Percentiles rank a stretch among this genome's conserved stretches.
Evolutionary conservation across 2,888 invertebrate species (phyloP).

Genomic region (Odontomyia ornata): DNA sequence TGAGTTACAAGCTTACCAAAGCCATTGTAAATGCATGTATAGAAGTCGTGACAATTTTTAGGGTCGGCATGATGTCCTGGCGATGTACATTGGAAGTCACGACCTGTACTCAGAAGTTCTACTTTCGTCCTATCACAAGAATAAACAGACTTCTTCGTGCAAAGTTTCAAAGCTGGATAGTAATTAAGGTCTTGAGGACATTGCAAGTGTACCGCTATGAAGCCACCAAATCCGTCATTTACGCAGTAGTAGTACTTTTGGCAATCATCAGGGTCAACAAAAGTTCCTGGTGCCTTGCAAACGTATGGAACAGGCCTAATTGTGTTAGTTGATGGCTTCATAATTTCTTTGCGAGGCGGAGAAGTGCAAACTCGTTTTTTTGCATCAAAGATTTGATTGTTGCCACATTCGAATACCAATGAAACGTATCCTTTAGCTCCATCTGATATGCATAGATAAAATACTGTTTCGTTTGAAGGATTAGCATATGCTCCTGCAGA

Average conservation of each 20-base stretch:
- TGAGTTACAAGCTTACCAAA: background rate
- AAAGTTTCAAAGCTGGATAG: slow-evolving; percentile 24
- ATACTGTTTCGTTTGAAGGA: slow-evolving; percentile 5
- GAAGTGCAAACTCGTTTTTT: background rate
- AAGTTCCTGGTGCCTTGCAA: slow-evolving; percentile 20
- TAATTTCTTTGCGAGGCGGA: background rate
- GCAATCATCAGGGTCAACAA: slow-evolving; percentile 17
- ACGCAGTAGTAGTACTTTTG: slow-evolving; percentile 32
- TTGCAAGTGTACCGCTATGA: slow-evolving; percentile 30
- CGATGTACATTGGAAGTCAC: background rate
- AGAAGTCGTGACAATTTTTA: slow-evolving; percentile 14
- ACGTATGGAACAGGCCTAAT: slow-evolving; percentile 2
- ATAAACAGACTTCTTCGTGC: slow-evolving; percentile 27
- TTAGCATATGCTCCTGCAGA: background rate
- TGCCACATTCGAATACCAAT: slow-evolving; percentile 14
- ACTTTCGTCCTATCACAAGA: slow-evolving; percentile 4
- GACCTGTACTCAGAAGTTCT: background rate
- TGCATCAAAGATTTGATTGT: slow-evolving; percentile 16
- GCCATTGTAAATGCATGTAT: slow-evolving; percentile 1
- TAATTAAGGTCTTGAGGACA: slow-evolving; percentile 38
- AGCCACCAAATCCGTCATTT: slow-evolving; percentile 17
- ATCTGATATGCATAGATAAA: slow-evolving; percentile 21
- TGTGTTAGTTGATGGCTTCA: background rate
- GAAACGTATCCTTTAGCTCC: slow-evolving; percentile 8
- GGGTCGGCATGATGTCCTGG: slow-evolving; percentile 20